Conservation (phyloP, 2,888 invertebrate genomes). For the Protodeltote pygarga region DNA sequence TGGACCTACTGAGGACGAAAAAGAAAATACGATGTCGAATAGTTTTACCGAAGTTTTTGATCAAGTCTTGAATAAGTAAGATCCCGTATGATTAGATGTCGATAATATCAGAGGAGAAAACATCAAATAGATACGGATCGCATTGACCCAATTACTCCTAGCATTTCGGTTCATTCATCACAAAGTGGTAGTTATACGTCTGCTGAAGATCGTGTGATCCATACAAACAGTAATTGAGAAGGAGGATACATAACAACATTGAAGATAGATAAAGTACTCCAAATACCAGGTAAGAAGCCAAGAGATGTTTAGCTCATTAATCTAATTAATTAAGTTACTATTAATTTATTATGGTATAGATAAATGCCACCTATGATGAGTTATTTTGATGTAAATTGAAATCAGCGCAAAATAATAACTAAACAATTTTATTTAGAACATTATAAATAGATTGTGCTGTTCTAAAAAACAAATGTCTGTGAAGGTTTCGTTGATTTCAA, state of each 20-base stretch:
- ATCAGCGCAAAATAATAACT: no score
- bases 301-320: no score
- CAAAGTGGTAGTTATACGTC: no score
- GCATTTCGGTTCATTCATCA: conserved; percentile 32
- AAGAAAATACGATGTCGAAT: no score
- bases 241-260: not conserved
- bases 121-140: conserved; percentile 14
- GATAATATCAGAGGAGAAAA: conserved; percentile 7
- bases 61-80: conserved; percentile 3
- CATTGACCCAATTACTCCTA: conserved; percentile 35
- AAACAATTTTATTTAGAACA: no score
- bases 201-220: not conserved
- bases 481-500: not conserved
- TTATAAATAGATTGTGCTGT: no score
- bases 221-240: conserved; percentile 11
- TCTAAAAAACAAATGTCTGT: not conserved
- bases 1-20: not conserved
- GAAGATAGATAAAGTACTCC: no score
- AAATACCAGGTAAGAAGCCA: no score
- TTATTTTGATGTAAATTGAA: no score
- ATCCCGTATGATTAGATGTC: not conserved
- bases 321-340: no score
- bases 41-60: not conserved
- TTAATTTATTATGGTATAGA: no score
- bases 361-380: no score